Conservation (phyloP, 1,140 invertebrate genomes). For the Brachionus calyciflorus region DNA sequence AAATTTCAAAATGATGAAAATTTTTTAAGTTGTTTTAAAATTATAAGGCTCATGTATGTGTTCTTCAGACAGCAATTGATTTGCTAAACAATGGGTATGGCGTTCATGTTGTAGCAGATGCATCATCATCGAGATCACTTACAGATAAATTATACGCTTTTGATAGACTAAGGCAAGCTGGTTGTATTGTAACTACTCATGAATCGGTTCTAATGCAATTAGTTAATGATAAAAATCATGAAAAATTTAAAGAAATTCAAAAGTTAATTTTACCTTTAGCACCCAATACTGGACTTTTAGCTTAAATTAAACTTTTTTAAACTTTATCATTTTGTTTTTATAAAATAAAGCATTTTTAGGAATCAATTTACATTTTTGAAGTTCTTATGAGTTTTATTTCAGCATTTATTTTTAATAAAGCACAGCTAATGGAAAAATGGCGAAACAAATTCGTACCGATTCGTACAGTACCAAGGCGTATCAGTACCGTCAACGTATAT, state of each 20-base stretch:
- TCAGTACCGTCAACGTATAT: no score
- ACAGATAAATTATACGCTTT: constrained; percentile 66
- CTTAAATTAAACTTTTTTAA: no score
- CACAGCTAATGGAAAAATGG: no score
- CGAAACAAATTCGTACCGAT: no score
- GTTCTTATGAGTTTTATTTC: no score
- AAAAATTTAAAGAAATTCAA: constrained; percentile 71
- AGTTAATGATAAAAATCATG: constrained; percentile 71
- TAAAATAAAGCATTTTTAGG: no score
- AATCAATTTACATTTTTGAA: no score
- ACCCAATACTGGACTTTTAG: constrained; percentile 7
- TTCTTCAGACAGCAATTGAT: constrained; percentile 81
- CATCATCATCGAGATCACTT: constrained; percentile 69
- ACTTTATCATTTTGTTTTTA: no score
- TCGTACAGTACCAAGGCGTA: no score
- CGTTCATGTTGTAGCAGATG: constrained; percentile 83
- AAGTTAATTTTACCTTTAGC: constrained; percentile 47
- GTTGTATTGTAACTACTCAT: constrained; percentile 73
- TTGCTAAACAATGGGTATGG: constrained; percentile 68
- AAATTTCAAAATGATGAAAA: background rate
- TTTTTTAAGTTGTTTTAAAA: constrained; percentile 65
- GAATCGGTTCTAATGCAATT: constrained; percentile 77
- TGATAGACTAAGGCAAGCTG: constrained; percentile 72
- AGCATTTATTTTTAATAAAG: no score
- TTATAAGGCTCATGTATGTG: constrained; percentile 82